Percentiles rank a stretch among this genome's conserved stretches.
phyloP scores from a whole-genome alignment of 2,113 vertebrate genomes.

The Psettodes erumei region DNA sequence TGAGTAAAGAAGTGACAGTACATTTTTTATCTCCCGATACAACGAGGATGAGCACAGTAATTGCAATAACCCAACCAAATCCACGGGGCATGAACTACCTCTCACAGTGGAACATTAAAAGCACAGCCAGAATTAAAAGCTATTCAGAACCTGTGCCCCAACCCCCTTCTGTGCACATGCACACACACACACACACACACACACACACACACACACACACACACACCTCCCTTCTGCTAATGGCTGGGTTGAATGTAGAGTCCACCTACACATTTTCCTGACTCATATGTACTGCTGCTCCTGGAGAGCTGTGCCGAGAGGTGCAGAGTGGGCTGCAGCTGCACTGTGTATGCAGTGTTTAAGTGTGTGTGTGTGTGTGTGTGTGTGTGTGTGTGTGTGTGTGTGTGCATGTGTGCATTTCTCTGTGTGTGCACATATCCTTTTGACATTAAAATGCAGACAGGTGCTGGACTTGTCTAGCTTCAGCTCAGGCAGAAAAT shows the following conservation, averaged over 20 bases:
- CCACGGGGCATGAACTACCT: constrained; percentile 21
- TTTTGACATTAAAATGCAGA: constrained; percentile 54
- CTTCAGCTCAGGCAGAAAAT: constrained; percentile 41
- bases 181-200: not conserved
- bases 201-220: not conserved
- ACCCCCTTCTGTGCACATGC: not conserved
- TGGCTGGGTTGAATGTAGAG: constrained; percentile 75
- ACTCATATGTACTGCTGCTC: constrained; percentile 71
- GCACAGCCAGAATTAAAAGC: constrained; percentile 43
- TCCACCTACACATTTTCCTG: constrained; percentile 79
- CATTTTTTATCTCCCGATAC: constrained; percentile 1
- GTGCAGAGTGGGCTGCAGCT: constrained; percentile 68
- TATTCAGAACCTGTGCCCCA: constrained; percentile 33
- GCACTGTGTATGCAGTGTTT: constrained; percentile 30
- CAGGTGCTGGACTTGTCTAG: constrained; percentile 55
- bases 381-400: not conserved
- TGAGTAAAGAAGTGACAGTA: constrained; percentile 1
- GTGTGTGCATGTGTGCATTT: not conserved
- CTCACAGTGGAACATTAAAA: constrained; percentile 37
- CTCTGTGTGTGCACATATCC: constrained; percentile 12
- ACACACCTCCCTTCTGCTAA: constrained; percentile 38
- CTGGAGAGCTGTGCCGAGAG: constrained; percentile 53
- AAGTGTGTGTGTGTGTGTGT: constrained; percentile 11
- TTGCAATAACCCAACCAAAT: constrained; percentile 36
- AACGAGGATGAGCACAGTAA: constrained; percentile 5